phyloP scores from a whole-genome alignment of 2,797 vertebrate genomes.

The Caiman crocodilus region DNA sequence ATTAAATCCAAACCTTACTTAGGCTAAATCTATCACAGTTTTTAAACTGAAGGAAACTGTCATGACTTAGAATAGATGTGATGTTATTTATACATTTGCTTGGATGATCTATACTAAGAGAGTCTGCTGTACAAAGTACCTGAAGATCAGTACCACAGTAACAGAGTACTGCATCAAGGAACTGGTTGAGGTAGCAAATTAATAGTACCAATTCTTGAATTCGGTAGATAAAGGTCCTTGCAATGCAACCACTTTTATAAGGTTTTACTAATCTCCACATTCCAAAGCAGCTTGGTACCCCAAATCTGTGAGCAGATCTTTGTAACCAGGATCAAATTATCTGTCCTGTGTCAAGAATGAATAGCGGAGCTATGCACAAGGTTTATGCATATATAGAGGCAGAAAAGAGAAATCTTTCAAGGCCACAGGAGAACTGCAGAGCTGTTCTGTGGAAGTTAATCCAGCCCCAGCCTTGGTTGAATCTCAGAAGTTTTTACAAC shows the following conservation, averaged over 20 bases:
- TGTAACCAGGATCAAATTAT: neutral
- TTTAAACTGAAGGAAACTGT: neutral
- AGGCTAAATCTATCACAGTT: neutral
- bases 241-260: neutral
- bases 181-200: neutral
- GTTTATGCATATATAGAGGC: neutral
- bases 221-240: neutral
- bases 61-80: neutral
- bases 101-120: neutral
- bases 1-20: neutral
- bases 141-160: neutral
- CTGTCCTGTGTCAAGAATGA: neutral
- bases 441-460: neutral
- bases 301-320: rapidly evolving
- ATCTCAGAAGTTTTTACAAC: neutral
- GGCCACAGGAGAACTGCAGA: rapidly evolving
- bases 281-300: neutral
- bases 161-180: neutral
- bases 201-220: neutral
- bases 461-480: rapidly evolving
- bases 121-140: neutral
- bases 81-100: neutral
- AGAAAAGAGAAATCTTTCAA: neutral
- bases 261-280: neutral
- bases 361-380: neutral